phyloP scores from a whole-genome alignment of 2,888 invertebrate genomes.

The Zaprionus lineosus region DNA sequence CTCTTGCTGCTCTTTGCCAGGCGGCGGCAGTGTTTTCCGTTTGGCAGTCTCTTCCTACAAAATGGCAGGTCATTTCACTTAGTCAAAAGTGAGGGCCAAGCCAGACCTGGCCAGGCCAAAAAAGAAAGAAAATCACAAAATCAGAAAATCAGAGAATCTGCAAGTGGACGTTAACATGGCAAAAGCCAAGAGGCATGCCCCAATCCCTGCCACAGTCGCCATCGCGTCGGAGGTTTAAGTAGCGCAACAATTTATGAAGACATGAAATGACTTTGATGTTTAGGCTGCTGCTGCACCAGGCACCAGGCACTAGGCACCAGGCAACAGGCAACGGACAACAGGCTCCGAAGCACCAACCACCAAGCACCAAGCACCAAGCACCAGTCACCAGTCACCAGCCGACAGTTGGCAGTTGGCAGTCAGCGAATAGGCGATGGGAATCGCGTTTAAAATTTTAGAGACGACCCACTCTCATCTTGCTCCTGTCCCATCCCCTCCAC shows the following conservation, averaged over 20 bases:
- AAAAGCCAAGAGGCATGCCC: constrained; percentile 42
- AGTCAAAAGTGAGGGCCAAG: constrained; percentile 49
- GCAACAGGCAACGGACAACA: too few species aligned
- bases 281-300: constrained; percentile 59
- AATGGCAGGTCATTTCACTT: constrained; percentile 78
- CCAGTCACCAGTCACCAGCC: too few species aligned
- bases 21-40: constrained; percentile 35
- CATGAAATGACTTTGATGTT: constrained; percentile 75
- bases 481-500: not conserved
- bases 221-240: constrained; percentile 46
- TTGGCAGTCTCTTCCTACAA: constrained; percentile 39
- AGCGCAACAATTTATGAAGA: constrained; percentile 71
- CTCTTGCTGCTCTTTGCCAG: constrained; percentile 3
- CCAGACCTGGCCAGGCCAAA: constrained; percentile 10
- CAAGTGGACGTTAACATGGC: constrained; percentile 12
- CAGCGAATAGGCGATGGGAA: constrained; percentile 11
- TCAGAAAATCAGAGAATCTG: too few species aligned
- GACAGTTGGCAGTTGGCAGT: too few species aligned
- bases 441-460: constrained; percentile 5
- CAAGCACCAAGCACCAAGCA: too few species aligned
- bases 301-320: too few species aligned
- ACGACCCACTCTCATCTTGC: not conserved
- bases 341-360: too few species aligned
- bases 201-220: constrained; percentile 10
- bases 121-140: too few species aligned